Evolutionary conservation across 2,797 vertebrate genomes (phyloP).

Genomic region (Sebastes dallii): DNA sequence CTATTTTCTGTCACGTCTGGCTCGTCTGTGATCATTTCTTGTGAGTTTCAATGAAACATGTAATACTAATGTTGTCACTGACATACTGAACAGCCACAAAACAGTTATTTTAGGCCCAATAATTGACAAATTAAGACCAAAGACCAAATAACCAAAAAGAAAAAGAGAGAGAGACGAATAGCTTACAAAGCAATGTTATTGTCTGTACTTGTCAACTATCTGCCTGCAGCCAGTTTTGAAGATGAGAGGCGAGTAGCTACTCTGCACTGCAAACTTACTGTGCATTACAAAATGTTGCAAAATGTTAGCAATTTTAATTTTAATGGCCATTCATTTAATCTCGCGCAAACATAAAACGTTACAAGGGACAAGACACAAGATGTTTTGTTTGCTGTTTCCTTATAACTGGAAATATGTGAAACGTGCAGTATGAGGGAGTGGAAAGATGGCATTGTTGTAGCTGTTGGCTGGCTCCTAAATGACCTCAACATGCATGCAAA

Average conservation of each 20-base stretch:
- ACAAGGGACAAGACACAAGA: slow-evolving; percentile 17
- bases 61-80: slow-evolving; percentile 65
- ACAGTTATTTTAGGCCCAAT: slow-evolving; percentile 69
- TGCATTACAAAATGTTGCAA: slow-evolving; percentile 55
- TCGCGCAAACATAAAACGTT: slow-evolving; percentile 40
- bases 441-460: neutral
- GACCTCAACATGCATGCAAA: neutral
- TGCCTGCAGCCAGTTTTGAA: slow-evolving; percentile 61
- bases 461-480: neutral
- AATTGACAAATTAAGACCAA: slow-evolving; percentile 75
- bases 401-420: slow-evolving; percentile 15
- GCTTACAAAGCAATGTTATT: slow-evolving; percentile 51
- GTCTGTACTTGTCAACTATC: slow-evolving; percentile 61
- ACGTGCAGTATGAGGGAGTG: slow-evolving; percentile 15
- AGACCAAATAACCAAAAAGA: slow-evolving; percentile 53
- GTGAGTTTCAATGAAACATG: slow-evolving; percentile 62
- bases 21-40: slow-evolving; percentile 64
- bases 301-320: slow-evolving; percentile 46
- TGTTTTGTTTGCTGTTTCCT: slow-evolving; percentile 9
- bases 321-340: slow-evolving; percentile 35
- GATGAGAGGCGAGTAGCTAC: slow-evolving; percentile 46
- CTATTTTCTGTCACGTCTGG: slow-evolving; percentile 54
- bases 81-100: slow-evolving; percentile 46
- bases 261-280: slow-evolving; percentile 49
- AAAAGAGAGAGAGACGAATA: slow-evolving; percentile 13